These are phyloP conservation scores for Protobothrops flavoviridis DNA, from an alignment of 2,113 vertebrate species.

Conservation along the genomic window DNA sequence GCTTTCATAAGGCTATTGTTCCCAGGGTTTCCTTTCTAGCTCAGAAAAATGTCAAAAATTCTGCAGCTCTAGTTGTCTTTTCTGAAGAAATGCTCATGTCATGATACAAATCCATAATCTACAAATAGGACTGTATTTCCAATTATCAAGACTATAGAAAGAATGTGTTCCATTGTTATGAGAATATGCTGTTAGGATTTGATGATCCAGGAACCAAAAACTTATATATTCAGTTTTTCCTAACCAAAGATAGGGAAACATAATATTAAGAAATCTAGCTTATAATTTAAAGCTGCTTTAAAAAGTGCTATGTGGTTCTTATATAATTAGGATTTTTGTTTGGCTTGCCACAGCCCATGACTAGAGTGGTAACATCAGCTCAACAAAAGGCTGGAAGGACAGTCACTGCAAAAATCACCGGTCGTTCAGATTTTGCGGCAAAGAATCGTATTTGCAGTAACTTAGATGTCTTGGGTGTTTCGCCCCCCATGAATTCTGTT, in stretches of 20 bases:
- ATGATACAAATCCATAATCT: background rate
- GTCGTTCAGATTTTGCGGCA: slow-evolving; percentile 71
- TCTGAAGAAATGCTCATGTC: background rate
- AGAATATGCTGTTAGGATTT: background rate
- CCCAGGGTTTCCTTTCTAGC: background rate
- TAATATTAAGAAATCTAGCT: rapidly evolving
- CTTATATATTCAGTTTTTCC: background rate
- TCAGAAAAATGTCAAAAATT: background rate
- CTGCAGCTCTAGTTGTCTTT: background rate
- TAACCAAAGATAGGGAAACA: background rate
- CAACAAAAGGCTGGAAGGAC: slow-evolving; percentile 90
- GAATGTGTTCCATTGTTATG: background rate
- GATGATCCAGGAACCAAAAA: background rate
- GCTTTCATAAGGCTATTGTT: background rate
- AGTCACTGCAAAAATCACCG: slow-evolving; percentile 86
- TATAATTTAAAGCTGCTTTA: background rate
- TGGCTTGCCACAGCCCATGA: slow-evolving; percentile 66
- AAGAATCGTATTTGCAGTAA: slow-evolving; percentile 72
- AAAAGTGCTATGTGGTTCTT: background rate
- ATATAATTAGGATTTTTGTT: slow-evolving; percentile 22
- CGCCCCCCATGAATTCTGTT: slow-evolving; percentile 88
- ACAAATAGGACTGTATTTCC: background rate
- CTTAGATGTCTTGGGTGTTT: slow-evolving; percentile 83
- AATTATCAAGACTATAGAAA: background rate
- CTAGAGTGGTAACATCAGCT: slow-evolving; percentile 79